Evolutionary conservation across 2,888 invertebrate species (phyloP), one percentile per base, ranked within the genome.

Genomic region (Synanthedon formicaeformis): DNA sequence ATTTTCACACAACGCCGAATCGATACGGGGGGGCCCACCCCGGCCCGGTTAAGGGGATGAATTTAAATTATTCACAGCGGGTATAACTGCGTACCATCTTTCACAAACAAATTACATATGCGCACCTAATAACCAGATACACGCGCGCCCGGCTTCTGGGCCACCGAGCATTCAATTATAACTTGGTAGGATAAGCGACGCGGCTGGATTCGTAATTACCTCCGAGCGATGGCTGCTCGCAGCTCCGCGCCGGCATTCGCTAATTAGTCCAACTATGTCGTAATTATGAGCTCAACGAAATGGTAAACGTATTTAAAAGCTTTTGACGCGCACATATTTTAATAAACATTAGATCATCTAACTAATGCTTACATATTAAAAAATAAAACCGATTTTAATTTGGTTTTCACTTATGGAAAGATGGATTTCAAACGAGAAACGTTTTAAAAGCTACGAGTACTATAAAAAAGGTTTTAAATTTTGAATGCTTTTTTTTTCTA

Each of bases 61-160:
- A 83, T 86, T 86, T 86, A 85, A 87, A 87, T 87, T 84, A 86
- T 87, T 85, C 86, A 84, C 82, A 84, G 78, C 81, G 79, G 78
- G 83, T 79, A 84, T 79, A 80, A 81, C 81, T 84, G 82, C 78
- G 82, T 80, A 78, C 81, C 83, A 84, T 84, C 87, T 87, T 85
- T 82, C 84, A 84, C 84, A 86, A 86, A 86, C 86, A 87, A 83
- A 86, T 86, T 86, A 86, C 78, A 78, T 85, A 84, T 83, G 85
- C 86, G 75, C 78, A 74, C 78, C 81, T 82, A 83, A 84, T 85
- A 84, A 84, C 79, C 74, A 75, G 81, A 81, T 81, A 84, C 78
- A 77, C 71, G 70, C 69, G 61, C 65, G 63, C 57, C 61, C 68
- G 71, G 75, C 79, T 84, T 79, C 76, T 79, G 78, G 75, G 71